Evolutionary conservation across 2,888 invertebrate species (phyloP).

Genomic region (Zaprionus obscuricornis): DNA sequence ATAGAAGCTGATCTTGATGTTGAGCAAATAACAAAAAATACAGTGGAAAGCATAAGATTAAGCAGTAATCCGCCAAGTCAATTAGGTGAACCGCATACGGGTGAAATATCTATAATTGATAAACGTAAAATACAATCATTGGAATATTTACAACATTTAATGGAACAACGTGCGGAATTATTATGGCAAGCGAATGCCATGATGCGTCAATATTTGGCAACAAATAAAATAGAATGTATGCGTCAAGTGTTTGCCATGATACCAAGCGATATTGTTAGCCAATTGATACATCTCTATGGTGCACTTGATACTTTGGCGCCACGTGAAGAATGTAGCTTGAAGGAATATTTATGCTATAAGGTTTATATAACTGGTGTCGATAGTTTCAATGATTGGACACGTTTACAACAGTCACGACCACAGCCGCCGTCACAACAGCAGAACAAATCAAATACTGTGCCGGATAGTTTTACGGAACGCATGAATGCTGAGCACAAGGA

Average conservation of each 20-base stretch:
- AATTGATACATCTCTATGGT: conserved; percentile 84
- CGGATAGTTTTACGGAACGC: conserved; percentile 90
- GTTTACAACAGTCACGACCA: conserved; percentile 92
- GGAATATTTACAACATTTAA: conserved; percentile 94
- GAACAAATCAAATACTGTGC: conserved; percentile 82
- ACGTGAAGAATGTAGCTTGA: conserved; percentile 85
- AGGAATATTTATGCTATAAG: conserved; percentile 94
- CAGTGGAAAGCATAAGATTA: conserved; percentile 90
- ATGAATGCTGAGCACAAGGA: conserved; percentile 94
- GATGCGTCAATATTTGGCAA: conserved; percentile 92
- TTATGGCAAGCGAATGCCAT: conserved; percentile 95
- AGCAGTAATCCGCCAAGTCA: conserved; percentile 57
- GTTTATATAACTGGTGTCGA: conserved; percentile 94
- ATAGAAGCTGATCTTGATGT: conserved; percentile 91
- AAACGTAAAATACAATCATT: conserved; percentile 89
- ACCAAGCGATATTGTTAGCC: conserved; percentile 87
- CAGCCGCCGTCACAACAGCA: conserved; percentile 87
- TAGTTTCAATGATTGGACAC: conserved; percentile 95
- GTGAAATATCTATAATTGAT: conserved; percentile 88
- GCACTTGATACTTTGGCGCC: conserved; percentile 84
- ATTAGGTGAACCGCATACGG: conserved; percentile 73
- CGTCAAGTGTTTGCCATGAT: conserved; percentile 90
- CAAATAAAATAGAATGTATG: conserved; percentile 92
- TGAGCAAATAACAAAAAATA: conserved; percentile 91
- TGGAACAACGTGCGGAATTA: conserved; percentile 91